Conservation (phyloP, 2,797 vertebrate species). For the Schizopygopsis malacanthus region DNA sequence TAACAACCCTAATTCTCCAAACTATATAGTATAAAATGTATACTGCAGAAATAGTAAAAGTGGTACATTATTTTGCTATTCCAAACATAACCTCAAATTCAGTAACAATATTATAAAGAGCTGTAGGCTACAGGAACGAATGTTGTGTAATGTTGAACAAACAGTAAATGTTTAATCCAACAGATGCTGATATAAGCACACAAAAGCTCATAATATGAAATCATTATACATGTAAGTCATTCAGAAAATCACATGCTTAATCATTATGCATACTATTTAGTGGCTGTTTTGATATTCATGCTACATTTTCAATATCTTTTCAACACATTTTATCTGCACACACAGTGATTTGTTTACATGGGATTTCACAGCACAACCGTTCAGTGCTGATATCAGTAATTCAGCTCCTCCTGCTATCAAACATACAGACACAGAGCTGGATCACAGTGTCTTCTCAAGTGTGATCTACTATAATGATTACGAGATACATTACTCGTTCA, state of each 20-base stretch:
- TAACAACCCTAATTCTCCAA: background rate
- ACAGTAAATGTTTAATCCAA: background rate
- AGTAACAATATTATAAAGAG: background rate
- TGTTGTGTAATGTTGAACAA: background rate
- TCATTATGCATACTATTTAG: background rate
- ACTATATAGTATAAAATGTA: no score
- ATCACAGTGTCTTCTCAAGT: background rate
- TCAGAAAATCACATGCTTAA: background rate
- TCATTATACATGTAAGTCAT: background rate
- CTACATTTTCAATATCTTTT: background rate
- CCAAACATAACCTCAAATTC: background rate
- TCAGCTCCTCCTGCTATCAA: background rate
- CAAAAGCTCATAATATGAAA: background rate
- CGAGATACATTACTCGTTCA: no score
- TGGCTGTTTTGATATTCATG: background rate
- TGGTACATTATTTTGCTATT: background rate
- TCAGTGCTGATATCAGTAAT: slow-evolving; percentile 9
- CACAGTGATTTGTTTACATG: background rate
- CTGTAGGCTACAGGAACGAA: background rate
- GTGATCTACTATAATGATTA: background rate
- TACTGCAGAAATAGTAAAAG: background rate
- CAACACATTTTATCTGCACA: background rate
- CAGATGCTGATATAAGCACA: slow-evolving; percentile 1
- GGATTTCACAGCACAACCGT: background rate
- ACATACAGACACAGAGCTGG: background rate